These are phyloP conservation scores for Mionectes macconnelli DNA, from an alignment of 2,113 vertebrate genomes.

Conservation along the genomic window DNA sequence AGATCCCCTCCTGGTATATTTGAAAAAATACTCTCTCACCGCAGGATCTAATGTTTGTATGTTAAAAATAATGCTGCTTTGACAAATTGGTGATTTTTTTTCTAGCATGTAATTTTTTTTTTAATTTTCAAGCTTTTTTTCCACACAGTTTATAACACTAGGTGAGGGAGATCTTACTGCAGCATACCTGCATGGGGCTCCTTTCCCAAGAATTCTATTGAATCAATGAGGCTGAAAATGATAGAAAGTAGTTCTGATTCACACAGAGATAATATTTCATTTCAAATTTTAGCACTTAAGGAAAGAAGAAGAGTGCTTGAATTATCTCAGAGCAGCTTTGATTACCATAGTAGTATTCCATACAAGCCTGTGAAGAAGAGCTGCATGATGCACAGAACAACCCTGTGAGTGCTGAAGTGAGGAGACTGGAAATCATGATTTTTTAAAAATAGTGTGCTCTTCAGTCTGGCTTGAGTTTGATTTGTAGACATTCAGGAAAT, in stretches of 20 bases:
- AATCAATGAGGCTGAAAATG: not conserved
- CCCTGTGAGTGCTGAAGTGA: not conserved
- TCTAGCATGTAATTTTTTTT: not conserved
- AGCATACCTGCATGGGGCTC: not conserved
- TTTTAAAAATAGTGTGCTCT: not conserved
- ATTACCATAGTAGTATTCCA: not conserved
- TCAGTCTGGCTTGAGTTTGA: constrained; percentile 22
- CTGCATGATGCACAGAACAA: not conserved
- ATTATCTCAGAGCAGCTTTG: not conserved
- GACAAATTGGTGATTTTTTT: not conserved
- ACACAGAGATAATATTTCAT: not conserved
- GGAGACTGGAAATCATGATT: not conserved
- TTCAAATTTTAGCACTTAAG: not conserved
- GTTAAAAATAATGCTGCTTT: not conserved
- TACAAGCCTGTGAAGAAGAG: not conserved
- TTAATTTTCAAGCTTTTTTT: not conserved
- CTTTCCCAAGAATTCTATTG: not conserved
- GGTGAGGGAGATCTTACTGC: not conserved
- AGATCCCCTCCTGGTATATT: not conserved
- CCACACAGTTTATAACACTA: not conserved
- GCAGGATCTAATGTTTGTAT: not conserved
- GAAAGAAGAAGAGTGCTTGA: not conserved
- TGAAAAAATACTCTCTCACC: not conserved
- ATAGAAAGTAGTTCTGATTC: not conserved
- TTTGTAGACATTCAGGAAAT: constrained; percentile 42